A percentile compares a stretch with the other conserved stretches of the same genome.
phyloP scores from a whole-genome alignment of 2,113 vertebrate genomes.

The Athene cunicularia region DNA sequence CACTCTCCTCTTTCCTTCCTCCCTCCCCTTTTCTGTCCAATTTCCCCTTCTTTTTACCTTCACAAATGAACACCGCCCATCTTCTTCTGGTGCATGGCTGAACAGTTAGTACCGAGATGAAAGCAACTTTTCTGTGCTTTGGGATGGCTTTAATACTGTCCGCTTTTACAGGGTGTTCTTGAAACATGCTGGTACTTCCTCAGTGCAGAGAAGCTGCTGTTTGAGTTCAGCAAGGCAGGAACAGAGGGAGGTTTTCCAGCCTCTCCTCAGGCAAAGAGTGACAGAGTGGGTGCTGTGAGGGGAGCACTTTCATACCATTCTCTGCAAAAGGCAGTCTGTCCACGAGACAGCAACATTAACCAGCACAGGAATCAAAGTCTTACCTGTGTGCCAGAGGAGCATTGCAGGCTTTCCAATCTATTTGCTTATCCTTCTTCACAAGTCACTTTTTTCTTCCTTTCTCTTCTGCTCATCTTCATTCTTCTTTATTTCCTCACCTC shows the following conservation, averaged over 20 bases:
- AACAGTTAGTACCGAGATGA: background rate
- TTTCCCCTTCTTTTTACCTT: background rate
- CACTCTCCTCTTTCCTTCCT: background rate
- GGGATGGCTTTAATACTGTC: background rate
- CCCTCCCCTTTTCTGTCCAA: background rate
- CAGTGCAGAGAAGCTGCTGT: background rate
- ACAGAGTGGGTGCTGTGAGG: background rate
- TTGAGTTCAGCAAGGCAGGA: background rate
- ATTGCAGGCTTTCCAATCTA: background rate
- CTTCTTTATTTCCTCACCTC: background rate
- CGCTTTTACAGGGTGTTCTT: background rate
- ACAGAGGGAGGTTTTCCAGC: background rate
- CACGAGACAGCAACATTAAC: fast-evolving
- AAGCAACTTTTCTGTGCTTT: background rate
- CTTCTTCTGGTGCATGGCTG: background rate
- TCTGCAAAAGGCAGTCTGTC: background rate
- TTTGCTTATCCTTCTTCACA: background rate
- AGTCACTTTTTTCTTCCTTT: background rate
- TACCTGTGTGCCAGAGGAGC: fast-evolving
- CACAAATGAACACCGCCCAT: fast-evolving
- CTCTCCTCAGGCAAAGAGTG: background rate
- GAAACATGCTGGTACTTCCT: background rate
- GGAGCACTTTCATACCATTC: background rate
- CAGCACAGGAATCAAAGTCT: background rate
- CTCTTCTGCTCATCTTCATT: background rate